Percentiles rank a stretch among this genome's conserved stretches.
Conservation (phyloP, 2,113 vertebrate genomes). For the Stigmatopora nigra region DNA sequence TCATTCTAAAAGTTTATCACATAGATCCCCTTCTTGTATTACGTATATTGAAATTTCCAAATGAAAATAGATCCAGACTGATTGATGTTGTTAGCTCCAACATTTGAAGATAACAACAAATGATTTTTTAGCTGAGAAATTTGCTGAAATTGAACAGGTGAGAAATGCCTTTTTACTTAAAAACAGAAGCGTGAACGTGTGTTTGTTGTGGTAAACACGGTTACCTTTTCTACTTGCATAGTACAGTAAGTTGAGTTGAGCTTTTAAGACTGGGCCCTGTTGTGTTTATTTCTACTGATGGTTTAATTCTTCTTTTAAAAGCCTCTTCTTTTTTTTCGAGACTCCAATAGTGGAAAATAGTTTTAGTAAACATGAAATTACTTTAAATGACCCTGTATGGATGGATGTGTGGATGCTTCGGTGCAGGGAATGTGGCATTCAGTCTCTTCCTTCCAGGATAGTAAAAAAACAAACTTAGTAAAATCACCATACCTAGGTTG, state of each 20-base stretch:
- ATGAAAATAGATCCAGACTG: background rate
- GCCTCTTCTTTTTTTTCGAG: conserved; percentile 20
- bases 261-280: conserved; percentile 19
- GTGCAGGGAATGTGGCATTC: conserved; percentile 34
- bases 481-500: background rate
- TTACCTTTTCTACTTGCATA: conserved; percentile 13
- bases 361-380: conserved; percentile 1
- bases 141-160: conserved; percentile 23
- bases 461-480: background rate
- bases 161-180: background rate
- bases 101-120: background rate
- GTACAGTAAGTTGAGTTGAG: conserved; percentile 17
- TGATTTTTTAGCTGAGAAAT: background rate
- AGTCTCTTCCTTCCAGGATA: conserved; percentile 19
- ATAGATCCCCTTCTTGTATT: background rate
- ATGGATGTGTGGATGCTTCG: conserved; percentile 6
- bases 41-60: background rate
- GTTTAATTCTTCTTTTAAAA: conserved; percentile 35
- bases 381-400: background rate
- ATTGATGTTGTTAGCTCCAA: background rate
- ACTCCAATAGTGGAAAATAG: conserved; percentile 15
- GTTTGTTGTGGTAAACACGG: conserved; percentile 17
- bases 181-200: conserved; percentile 16
- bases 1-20: conserved; percentile 11
- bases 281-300: conserved; percentile 25